Percentiles rank a stretch among this genome's conserved stretches.
phyloP scores from a whole-genome alignment of 2,113 vertebrate species.

The Macquaria ambigua region DNA sequence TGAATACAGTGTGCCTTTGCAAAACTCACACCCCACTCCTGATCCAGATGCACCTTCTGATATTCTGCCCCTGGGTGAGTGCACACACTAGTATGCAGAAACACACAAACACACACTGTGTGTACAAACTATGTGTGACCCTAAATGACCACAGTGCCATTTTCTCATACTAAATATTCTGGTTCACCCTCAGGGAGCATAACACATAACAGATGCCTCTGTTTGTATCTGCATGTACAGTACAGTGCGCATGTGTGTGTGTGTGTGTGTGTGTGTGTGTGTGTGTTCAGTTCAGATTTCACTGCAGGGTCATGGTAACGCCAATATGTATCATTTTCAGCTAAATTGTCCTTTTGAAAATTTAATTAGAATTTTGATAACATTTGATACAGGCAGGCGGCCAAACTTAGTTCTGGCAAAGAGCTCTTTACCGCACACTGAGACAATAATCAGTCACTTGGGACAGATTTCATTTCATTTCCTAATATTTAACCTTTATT shows the following conservation, averaged over 20 bases:
- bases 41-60: constrained; percentile 53
- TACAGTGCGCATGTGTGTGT: constrained; percentile 2
- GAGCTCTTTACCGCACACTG: constrained; percentile 1
- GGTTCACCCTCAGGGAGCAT: constrained; percentile 15
- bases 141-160: constrained; percentile 8
- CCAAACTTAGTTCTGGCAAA: constrained; percentile 33
- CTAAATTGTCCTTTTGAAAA: constrained; percentile 38
- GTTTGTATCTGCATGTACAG: constrained; percentile 21
- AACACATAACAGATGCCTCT: constrained; percentile 54
- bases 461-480: constrained; percentile 43
- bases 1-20: constrained; percentile 77
- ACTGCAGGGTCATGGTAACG: constrained; percentile 10
- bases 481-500: constrained; percentile 25
- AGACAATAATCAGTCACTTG: constrained; percentile 25
- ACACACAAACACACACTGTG: constrained; percentile 7
- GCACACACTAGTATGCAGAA: background rate
- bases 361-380: constrained; percentile 41
- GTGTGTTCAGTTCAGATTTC: constrained; percentile 23
- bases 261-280: constrained; percentile 1
- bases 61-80: constrained; percentile 69
- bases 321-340: constrained; percentile 27
- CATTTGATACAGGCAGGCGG: constrained; percentile 14
- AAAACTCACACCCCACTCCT: constrained; percentile 37
- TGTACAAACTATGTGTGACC: background rate
- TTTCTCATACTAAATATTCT: constrained; percentile 30